Base-by-base conservation (phyloP, 2,888 invertebrate genomes). In the Cremastinae sp. region DNA sequence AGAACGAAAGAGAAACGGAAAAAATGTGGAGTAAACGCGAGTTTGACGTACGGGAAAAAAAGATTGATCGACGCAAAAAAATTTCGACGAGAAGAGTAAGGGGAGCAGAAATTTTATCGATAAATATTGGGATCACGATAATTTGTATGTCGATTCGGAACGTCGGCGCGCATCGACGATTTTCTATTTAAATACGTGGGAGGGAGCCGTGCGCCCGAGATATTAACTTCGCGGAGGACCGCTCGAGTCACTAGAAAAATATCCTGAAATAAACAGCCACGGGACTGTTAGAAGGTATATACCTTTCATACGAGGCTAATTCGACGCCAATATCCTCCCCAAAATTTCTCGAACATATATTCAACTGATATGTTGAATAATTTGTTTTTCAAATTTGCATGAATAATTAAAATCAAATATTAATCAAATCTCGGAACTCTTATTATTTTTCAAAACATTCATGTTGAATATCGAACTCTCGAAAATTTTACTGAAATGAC, bases 201-300 rank as follows among this genome's bases (percentile, higher is more conserved):
- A 64, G 38, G 45, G 36, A 16, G 20, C 45, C 16, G 43, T 38
- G 54, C 36, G 45, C 53, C 81, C 74, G 85, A 47, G 79, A 65
- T 38, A 22, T 34, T 28, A 81, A 80, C 77, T 73, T 78, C 76
- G 74, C 76, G 75, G 74, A 80, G 79, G 79, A 82, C 77, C 65
- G 22, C 41, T 53, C 79, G 84, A 86, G 87, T 84, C 86, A 84
- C 84, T 86, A 86, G 83, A 88, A 88, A 88, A 89, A 88, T 88
- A 89, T 85, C 86, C 84, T 82, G 83, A 87, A 88, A 88, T 88
- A 88, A 86, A 83, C 79, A 81, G 69, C 34, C 47, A 49, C 64
- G 61, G 20, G 54, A 49, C 53, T 34, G 34, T 45, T 51, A 10
- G 66, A 51, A 14, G 53, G 22, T 56, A 18, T 18, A 34, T 28